phyloP scores from a whole-genome alignment of 30 jellyfish, hydroid and myxozoan genomes.

The Aurelia coerulea region DNA sequence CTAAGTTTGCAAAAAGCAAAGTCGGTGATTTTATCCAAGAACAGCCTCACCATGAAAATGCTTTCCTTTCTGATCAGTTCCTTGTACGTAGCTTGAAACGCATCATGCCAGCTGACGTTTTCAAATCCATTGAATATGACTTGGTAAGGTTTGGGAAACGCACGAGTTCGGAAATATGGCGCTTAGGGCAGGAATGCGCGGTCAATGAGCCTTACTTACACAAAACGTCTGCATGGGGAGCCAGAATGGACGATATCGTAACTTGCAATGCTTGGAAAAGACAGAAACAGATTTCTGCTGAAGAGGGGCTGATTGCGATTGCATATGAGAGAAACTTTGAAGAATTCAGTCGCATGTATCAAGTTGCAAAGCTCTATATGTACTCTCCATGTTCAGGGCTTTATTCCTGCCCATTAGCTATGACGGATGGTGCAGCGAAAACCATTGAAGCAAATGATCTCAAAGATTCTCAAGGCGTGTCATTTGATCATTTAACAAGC shows the following conservation, averaged over 20 bases:
- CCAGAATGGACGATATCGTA: conserved; percentile 71
- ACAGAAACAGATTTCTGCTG: conserved; percentile 84
- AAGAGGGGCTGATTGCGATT: conserved; percentile 84
- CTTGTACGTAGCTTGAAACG: conserved; percentile 33
- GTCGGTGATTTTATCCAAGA: conserved; percentile 80
- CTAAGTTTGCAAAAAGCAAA: conserved; percentile 33
- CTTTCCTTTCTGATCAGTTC: conserved; percentile 64
- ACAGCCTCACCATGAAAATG: conserved; percentile 75
- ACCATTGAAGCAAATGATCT: conserved; percentile 70
- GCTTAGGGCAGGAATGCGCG: conserved; percentile 76
- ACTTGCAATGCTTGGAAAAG: conserved; percentile 88
- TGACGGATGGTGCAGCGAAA: conserved; percentile 99
- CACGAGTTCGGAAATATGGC: conserved; percentile 70
- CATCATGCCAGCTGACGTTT: conserved; percentile 60
- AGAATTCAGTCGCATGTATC: conserved; percentile 85
- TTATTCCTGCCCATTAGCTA: conserved; percentile 95
- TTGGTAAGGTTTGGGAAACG: conserved; percentile 70
- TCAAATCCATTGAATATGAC: conserved; percentile 42
- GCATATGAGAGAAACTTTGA: conserved; percentile 75
- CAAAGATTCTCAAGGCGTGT: conserved; percentile 24
- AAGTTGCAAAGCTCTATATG: conserved; percentile 79
- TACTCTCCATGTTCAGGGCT: conserved; percentile 88
- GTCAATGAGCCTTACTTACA: conserved; percentile 74
- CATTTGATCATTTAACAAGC: conserved; percentile 67
- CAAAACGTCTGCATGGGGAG: conserved; percentile 94